Conservation (phyloP, 2,113 vertebrate species). For the Caloenas nicobarica region DNA sequence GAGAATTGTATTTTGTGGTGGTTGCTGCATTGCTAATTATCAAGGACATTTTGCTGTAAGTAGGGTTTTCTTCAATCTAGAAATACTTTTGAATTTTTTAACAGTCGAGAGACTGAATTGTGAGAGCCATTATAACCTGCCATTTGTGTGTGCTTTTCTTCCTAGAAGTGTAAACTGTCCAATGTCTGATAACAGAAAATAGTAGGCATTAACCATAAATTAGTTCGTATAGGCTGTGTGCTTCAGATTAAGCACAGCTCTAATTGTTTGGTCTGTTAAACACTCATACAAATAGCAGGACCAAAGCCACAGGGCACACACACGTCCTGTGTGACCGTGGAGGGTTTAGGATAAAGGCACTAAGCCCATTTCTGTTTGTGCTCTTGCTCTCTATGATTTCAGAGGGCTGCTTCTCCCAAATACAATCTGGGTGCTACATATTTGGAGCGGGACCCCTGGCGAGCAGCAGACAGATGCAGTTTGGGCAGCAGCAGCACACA, state of each 20-base stretch:
- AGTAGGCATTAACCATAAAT: neutral
- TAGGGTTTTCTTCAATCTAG: neutral
- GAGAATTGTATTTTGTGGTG: neutral
- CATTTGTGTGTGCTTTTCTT: neutral
- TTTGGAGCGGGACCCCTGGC: neutral
- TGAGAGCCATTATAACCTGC: neutral
- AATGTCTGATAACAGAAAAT: neutral
- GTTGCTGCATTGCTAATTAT: neutral
- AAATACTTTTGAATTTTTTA: neutral
- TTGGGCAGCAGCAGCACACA: neutral
- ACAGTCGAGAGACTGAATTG: slow-evolving; percentile 3
- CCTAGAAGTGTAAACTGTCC: neutral
- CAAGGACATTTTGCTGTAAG: neutral
- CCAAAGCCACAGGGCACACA: neutral
- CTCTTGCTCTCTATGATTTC: neutral
- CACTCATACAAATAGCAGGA: neutral
- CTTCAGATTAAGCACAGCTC: neutral
- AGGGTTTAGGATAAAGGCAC: neutral
- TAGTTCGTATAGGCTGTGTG: neutral
- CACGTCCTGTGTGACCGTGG: neutral
- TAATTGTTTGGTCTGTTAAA: neutral
- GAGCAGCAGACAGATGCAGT: rapidly evolving
- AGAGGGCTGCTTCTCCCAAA: neutral
- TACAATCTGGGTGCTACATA: neutral
- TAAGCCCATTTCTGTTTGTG: neutral